These are phyloP conservation scores for Sebastes umbrosus DNA, from an alignment of 2,797 vertebrate genomes.

Conservation along the genomic window DNA sequence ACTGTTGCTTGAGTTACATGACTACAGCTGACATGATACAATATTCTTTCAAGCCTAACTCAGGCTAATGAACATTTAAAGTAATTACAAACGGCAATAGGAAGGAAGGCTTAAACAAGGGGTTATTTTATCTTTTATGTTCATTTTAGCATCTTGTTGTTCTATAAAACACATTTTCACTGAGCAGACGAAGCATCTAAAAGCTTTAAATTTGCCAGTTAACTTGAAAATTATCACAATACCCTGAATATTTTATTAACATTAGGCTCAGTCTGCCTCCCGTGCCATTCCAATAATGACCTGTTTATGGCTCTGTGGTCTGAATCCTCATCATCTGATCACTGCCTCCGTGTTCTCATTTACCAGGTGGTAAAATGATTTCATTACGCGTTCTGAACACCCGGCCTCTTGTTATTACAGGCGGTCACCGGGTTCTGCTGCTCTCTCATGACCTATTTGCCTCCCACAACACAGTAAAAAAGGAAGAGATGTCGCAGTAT, in stretches of 20 bases:
- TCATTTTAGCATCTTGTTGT: neutral
- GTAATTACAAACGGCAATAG: conserved; percentile 1
- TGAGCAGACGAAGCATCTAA: neutral
- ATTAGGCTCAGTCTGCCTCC: neutral
- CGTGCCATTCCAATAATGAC: neutral
- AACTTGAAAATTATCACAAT: neutral
- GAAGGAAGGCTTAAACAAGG: neutral
- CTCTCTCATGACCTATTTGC: conserved; percentile 46
- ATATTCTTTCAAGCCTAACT: conserved; percentile 17
- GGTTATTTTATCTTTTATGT: neutral
- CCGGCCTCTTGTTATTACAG: conserved; percentile 9
- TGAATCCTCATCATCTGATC: conserved; percentile 21
- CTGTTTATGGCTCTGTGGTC: conserved; percentile 12
- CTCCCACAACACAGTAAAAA: conserved; percentile 10
- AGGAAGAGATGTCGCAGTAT: neutral
- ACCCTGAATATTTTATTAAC: neutral
- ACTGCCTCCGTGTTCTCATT: conserved; percentile 4
- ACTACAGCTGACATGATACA: conserved; percentile 2
- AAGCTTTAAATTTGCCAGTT: neutral
- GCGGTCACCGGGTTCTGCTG: conserved; percentile 6
- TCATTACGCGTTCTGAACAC: conserved; percentile 35
- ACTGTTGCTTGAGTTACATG: neutral
- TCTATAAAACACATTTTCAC: conserved; percentile 9
- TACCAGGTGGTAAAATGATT: conserved; percentile 28
- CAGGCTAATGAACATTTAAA: conserved; percentile 17